Evolutionary conservation across 2,888 invertebrate genomes (phyloP).

Genomic region (Parthenolecanium corni): DNA sequence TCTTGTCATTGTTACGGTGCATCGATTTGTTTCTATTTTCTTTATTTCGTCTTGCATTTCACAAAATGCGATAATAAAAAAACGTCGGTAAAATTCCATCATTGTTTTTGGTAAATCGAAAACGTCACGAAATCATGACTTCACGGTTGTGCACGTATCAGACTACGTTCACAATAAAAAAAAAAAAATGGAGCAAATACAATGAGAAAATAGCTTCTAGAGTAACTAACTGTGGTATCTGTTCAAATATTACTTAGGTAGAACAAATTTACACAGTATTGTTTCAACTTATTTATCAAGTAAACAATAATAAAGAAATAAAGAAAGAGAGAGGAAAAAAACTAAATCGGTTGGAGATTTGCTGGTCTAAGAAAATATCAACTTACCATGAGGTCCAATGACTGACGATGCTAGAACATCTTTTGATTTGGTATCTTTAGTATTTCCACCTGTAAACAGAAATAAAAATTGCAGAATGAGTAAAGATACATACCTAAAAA

Average conservation of each 20-base stretch:
- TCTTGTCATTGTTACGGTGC: no score
- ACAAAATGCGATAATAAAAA: no score
- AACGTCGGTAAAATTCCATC: no score
- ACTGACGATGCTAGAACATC: conserved; percentile 40
- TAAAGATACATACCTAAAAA: not conserved
- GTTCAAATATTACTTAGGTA: no score
- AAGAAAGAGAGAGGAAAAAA: no score
- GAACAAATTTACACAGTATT: no score
- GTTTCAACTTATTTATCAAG: no score
- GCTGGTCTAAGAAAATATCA: not conserved
- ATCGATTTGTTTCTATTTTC: no score
- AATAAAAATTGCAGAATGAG: conserved; percentile 33
- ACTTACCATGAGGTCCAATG: conserved; percentile 33
- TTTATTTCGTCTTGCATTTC: no score
- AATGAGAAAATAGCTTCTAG: not conserved
- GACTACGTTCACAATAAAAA: not conserved
- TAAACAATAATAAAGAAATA: no score
- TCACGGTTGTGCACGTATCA: not conserved
- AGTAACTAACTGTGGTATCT: no score
- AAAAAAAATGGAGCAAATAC: not conserved
- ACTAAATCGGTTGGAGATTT: not conserved
- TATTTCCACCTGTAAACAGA: conserved; percentile 56
- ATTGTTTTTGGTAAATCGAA: not conserved
- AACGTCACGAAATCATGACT: not conserved
- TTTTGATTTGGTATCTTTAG: conserved; percentile 58